A percentile compares a stretch with the other conserved stretches of the same genome.
phyloP scores from a whole-genome alignment of 2,797 vertebrate species.

The Eutrigla gurnardus region DNA sequence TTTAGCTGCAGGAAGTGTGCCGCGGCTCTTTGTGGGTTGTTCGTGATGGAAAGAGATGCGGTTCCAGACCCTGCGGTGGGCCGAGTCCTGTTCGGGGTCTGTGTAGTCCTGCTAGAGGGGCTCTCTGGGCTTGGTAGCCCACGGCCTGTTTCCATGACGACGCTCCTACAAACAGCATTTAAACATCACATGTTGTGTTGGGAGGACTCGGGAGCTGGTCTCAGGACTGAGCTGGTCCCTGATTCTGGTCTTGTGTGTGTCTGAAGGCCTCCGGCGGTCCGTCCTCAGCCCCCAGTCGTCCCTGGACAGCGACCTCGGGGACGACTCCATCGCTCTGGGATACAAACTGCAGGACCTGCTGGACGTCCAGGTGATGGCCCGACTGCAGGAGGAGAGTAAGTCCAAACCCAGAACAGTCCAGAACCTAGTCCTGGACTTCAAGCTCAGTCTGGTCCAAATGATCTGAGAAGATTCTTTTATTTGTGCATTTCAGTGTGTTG shows the following conservation, averaged over 20 bases:
- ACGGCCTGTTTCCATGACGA: conserved; percentile 13
- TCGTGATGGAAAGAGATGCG: conserved; percentile 28
- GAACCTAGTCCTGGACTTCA: neutral
- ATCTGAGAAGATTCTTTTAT: neutral
- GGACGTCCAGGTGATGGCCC: conserved; percentile 97
- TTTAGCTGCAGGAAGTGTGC: neutral
- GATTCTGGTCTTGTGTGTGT: neutral
- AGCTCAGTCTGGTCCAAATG: neutral
- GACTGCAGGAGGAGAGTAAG: conserved; percentile 97
- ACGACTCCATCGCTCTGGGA: conserved; percentile 90
- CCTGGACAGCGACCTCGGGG: conserved; percentile 88
- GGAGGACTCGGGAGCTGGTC: conserved; percentile 24
- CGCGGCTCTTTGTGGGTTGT: conserved; percentile 43
- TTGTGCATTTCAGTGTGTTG: neutral
- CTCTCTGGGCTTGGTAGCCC: neutral
- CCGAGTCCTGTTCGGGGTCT: too few relatives aligned
- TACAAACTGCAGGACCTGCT: conserved; percentile 96
- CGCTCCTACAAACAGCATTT: conserved; percentile 2
- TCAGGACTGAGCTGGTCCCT: conserved; percentile 8
- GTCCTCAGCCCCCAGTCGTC: conserved; percentile 89
- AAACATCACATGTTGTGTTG: too few relatives aligned
- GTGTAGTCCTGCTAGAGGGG: too few relatives aligned
- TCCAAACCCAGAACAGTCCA: conserved; percentile 27
- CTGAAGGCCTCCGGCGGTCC: conserved; percentile 76
- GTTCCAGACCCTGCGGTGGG: conserved; percentile 20